These are phyloP conservation scores for Todiramphus chloris DNA, from an alignment of 2,113 vertebrate species.

Conservation along the genomic window DNA sequence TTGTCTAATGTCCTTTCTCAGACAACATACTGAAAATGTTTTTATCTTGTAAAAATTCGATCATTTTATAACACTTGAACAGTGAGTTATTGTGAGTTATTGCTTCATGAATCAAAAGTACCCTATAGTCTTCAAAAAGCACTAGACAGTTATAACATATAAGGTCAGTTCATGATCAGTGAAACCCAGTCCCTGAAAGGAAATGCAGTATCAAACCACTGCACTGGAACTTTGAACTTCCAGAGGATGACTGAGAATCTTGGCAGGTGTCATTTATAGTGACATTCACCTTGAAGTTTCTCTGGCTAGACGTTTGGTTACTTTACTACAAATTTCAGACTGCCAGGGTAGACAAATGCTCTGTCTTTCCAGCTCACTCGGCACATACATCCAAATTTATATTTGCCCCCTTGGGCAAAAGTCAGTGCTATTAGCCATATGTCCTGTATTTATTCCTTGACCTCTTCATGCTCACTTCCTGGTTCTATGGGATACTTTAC, in stretches of 20 bases:
- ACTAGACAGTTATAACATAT: neutral
- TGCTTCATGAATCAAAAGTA: neutral
- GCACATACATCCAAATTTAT: constrained; percentile 24
- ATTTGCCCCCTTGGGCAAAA: neutral
- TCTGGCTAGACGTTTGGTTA: neutral
- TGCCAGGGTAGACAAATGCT: constrained; percentile 36
- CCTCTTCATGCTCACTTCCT: constrained; percentile 25
- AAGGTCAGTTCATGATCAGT: neutral
- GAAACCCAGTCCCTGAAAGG: neutral
- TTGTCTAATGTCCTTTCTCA: neutral
- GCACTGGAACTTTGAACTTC: neutral
- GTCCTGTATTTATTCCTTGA: constrained; percentile 58
- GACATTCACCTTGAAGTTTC: constrained; percentile 43
- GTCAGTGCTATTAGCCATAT: constrained; percentile 32
- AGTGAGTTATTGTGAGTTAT: neutral
- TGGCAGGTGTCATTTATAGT: constrained; percentile 43
- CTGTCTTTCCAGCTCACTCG: constrained; percentile 9
- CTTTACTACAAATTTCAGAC: constrained; percentile 33
- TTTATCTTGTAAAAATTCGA: neutral
- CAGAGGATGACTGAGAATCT: neutral
- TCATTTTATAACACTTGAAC: neutral
- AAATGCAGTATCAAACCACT: neutral
- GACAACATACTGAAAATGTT: neutral
- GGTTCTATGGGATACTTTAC: neutral
- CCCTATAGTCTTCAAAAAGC: neutral